phyloP scores from a whole-genome alignment of 2,797 vertebrate species.

The Apodemus agrarius region DNA sequence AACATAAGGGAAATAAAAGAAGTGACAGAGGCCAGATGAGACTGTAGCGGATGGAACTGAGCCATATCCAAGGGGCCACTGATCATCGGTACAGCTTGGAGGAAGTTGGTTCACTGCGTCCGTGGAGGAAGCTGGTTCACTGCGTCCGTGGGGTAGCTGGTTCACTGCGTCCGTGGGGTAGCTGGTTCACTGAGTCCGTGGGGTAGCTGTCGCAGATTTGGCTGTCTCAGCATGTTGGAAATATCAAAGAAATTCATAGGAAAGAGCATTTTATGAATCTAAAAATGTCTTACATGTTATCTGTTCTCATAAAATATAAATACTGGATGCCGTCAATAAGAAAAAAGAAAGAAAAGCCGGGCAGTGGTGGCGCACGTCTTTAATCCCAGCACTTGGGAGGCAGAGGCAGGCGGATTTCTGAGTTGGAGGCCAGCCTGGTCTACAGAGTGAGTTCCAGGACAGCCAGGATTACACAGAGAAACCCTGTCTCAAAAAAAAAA shows the following conservation, averaged over 20 bases:
- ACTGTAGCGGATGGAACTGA: not conserved
- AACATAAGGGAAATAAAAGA: not conserved
- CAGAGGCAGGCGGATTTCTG: too few relatives aligned
- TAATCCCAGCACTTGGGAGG: too few relatives aligned
- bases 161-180: too few relatives aligned
- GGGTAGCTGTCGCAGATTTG: not conserved
- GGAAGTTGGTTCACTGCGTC: not conserved
- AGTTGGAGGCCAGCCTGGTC: too few relatives aligned
- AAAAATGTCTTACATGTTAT: not conserved
- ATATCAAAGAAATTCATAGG: not conserved
- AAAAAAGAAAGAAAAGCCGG: not conserved
- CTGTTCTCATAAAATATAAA: slow-evolving; percentile 28
- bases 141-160: not conserved
- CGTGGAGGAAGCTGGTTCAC: not conserved
- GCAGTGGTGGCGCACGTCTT: too few relatives aligned
- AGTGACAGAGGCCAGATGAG: not conserved
- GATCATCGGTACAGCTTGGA: not conserved
- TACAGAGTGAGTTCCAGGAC: too few relatives aligned
- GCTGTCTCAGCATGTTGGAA: not conserved
- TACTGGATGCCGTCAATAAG: not conserved
- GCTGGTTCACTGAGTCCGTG: not conserved
- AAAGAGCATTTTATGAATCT: not conserved
- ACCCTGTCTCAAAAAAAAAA: too few relatives aligned
- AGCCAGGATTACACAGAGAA: too few relatives aligned
- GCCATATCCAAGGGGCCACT: not conserved